Percentiles rank a stretch among this genome's conserved stretches.
These are phyloP conservation scores for Muscicapa adusta DNA, from an alignment of 2,113 vertebrate genomes.

Conservation along the genomic window DNA sequence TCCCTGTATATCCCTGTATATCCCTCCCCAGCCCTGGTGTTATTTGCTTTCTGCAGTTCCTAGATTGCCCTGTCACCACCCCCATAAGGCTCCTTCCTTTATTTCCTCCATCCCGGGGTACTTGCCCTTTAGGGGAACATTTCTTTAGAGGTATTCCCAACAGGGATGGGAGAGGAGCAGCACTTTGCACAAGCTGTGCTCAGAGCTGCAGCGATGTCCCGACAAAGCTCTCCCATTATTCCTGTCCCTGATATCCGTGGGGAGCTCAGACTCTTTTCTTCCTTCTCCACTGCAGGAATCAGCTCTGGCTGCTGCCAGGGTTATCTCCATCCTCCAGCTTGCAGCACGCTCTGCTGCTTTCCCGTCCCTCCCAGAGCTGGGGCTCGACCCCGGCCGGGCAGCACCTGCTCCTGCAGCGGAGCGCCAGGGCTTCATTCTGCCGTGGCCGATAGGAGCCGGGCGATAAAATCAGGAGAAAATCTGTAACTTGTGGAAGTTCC, in stretches of 20 bases:
- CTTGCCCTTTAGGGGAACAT: not conserved
- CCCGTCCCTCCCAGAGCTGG: not conserved
- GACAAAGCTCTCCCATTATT: not conserved
- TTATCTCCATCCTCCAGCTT: constrained; percentile 56
- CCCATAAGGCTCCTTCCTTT: fast-evolving
- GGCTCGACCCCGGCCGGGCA: not conserved
- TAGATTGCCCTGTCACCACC: fast-evolving
- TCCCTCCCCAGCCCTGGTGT: not conserved
- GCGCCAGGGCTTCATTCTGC: not conserved
- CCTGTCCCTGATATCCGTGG: not conserved
- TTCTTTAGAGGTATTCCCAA: not conserved
- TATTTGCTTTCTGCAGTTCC: not conserved
- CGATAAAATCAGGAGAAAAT: not conserved
- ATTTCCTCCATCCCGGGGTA: not conserved
- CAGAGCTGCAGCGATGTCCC: not conserved
- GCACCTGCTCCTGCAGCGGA: fast-evolving
- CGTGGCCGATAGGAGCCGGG: fast-evolving
- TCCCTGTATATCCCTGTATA: fast-evolving
- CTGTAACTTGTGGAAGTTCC: not conserved
- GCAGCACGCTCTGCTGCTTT: not conserved
- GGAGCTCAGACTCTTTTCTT: not conserved
- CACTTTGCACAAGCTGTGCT: not conserved
- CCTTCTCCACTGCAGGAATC: not conserved
- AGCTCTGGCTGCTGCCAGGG: not conserved
- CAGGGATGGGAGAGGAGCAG: not conserved